Evolutionary conservation across 2,888 invertebrate species (phyloP).

Genomic region (Petrolisthes cinctipes): DNA sequence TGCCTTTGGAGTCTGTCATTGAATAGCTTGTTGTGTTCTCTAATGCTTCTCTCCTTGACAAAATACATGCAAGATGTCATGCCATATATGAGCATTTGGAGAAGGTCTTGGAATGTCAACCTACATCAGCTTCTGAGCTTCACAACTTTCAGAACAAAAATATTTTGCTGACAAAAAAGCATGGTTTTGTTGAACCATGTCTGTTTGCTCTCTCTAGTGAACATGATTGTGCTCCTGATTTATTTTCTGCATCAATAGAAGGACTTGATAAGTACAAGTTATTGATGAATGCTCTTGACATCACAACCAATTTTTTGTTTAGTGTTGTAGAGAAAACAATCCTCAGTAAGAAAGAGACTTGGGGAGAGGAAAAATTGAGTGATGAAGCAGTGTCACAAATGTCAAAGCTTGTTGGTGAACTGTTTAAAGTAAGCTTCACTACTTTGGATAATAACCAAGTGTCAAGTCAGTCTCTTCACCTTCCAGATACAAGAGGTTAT

Average conservation of each 20-base stretch:
- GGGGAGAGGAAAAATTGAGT: background rate
- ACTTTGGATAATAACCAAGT: background rate
- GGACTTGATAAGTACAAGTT: conserved; percentile 10
- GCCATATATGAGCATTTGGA: too few species aligned
- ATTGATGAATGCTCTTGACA: conserved; percentile 21
- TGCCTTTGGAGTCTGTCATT: too few species aligned
- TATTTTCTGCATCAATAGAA: conserved; percentile 29
- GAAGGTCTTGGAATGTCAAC: background rate
- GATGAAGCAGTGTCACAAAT: conserved; percentile 15
- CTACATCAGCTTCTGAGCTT: background rate
- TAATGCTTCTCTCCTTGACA: too few species aligned
- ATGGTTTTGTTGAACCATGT: conserved; percentile 33
- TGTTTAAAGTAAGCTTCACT: conserved; percentile 12
- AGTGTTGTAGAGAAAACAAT: conserved; percentile 9
- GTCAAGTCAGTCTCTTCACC: background rate
- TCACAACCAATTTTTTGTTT: background rate
- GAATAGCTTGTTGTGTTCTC: too few species aligned
- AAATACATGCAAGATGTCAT: too few species aligned
- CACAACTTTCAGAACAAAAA: conserved; percentile 10
- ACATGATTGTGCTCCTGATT: conserved; percentile 36
- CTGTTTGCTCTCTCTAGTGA: conserved; percentile 22
- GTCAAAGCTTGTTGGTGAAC: conserved; percentile 32
- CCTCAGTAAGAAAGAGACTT: conserved; percentile 15
- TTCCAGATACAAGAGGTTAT: conserved; percentile 28
- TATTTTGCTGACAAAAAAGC: conserved; percentile 17